A percentile compares a stretch with the other conserved stretches of the same genome.
phyloP scores from a whole-genome alignment of 2,888 invertebrate genomes.

The Meiosimyza decipiens region DNA sequence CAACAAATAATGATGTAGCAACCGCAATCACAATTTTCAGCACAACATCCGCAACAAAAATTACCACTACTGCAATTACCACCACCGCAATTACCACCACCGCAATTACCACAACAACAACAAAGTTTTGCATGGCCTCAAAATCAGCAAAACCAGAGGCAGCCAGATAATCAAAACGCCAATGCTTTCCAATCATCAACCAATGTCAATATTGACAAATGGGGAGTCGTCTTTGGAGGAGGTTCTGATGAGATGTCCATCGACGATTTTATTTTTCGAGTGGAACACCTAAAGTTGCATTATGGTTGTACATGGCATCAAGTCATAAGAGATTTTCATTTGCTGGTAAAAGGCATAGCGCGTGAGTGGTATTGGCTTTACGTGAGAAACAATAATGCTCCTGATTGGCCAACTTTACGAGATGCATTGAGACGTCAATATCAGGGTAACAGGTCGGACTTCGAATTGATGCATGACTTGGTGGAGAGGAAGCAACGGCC shows the following conservation, averaged over 20 bases:
- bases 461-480: slow-evolving; percentile 25
- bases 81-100: too few relatives aligned
- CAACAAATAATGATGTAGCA: too few relatives aligned
- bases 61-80: too few relatives aligned
- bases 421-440: background rate
- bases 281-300: slow-evolving; percentile 20
- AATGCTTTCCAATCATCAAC: too few relatives aligned
- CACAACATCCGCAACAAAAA: too few relatives aligned
- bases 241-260: background rate
- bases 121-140: too few relatives aligned
- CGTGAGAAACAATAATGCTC: background rate
- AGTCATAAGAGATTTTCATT: slow-evolving; percentile 26
- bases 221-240: slow-evolving; percentile 24
- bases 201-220: slow-evolving; percentile 11
- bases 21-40: too few relatives aligned
- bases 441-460: slow-evolving; percentile 3
- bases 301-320: slow-evolving; percentile 11
- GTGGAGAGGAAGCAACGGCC: slow-evolving; percentile 26
- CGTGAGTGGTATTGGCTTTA: slow-evolving; percentile 32
- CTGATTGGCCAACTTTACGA: slow-evolving; percentile 11
- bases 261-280: background rate
- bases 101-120: too few relatives aligned
- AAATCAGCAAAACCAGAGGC: too few relatives aligned
- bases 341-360: slow-evolving; percentile 11
- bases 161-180: too few relatives aligned